Percentiles rank a stretch among this genome's conserved stretches.
Evolutionary conservation across 2,113 vertebrate species (phyloP).

Genomic region (Eurystomus gularis): DNA sequence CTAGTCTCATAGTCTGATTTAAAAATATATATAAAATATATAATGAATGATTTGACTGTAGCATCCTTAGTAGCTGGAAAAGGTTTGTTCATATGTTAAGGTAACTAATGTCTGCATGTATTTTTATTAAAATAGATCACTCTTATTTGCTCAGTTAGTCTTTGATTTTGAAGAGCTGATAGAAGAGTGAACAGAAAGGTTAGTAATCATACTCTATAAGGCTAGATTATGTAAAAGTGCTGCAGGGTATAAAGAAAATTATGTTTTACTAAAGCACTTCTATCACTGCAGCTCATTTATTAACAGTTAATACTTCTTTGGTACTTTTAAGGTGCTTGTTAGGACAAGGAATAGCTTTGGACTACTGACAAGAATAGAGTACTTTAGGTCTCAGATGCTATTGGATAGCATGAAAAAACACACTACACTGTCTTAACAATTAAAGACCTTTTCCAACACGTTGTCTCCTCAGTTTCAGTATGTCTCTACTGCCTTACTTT

Average conservation of each 20-base stretch:
- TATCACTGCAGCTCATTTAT: conserved; percentile 14
- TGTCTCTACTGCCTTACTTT: neutral
- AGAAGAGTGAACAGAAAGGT: neutral
- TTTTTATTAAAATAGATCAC: conserved; percentile 5
- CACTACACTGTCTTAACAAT: neutral
- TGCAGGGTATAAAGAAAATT: conserved; percentile 4
- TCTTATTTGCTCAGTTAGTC: conserved; percentile 38
- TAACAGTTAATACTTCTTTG: conserved; percentile 59
- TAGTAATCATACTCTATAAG: conserved; percentile 53
- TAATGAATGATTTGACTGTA: conserved; percentile 43
- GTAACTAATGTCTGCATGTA: conserved; percentile 4
- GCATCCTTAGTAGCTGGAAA: conserved; percentile 5
- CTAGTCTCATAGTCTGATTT: conserved; percentile 75
- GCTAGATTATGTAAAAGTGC: neutral
- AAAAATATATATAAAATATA: conserved; percentile 70
- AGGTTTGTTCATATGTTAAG: conserved; percentile 7
- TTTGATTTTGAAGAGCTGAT: conserved; percentile 10
- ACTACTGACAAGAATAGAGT: neutral
- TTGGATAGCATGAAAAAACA: neutral
- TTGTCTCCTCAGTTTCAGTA: neutral
- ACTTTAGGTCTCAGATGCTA: neutral
- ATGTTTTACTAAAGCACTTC: conserved; percentile 1
- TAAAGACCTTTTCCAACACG: neutral
- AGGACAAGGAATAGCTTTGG: conserved; percentile 3
- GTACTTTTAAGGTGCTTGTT: conserved; percentile 59